phyloP scores from a whole-genome alignment of 1,140 invertebrate species.

The Holcopasites calliopsidis region DNA sequence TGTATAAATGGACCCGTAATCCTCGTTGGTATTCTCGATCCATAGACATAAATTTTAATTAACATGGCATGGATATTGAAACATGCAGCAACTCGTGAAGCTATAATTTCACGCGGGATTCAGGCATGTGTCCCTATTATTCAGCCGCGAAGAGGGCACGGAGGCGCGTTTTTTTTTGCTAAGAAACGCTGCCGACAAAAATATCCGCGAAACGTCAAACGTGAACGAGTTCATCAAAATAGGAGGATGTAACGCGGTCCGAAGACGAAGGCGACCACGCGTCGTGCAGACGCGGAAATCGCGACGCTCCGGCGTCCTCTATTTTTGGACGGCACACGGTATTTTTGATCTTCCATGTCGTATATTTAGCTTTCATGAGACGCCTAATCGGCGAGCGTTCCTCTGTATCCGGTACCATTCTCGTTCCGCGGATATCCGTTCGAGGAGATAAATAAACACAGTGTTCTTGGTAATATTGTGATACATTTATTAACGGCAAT shows the following conservation, averaged over 20 bases:
- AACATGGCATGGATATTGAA: no score
- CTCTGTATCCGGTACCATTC: not conserved
- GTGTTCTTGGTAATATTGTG: not conserved
- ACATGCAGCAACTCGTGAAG: no score
- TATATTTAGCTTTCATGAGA: not conserved
- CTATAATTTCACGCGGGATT: no score
- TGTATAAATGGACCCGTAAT: no score
- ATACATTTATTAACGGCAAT: not conserved
- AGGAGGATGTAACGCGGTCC: constrained; percentile 5
- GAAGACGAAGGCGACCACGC: not conserved
- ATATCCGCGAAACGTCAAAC: constrained; percentile 21
- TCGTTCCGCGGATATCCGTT: constrained; percentile 9
- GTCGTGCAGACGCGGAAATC: constrained; percentile 25
- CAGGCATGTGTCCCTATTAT: not conserved
- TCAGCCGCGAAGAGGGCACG: not conserved
- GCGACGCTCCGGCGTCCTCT: not conserved
- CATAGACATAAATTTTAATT: no score
- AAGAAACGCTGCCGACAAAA: not conserved
- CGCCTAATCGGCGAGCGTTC: constrained; percentile 20
- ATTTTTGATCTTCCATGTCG: constrained; percentile 21
- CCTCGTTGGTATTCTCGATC: no score
- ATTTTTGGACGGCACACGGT: not conserved
- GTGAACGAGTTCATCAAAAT: not conserved
- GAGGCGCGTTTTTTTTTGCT: not conserved
- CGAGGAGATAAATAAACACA: not conserved